Conservation (phyloP, 2,888 invertebrate genomes). For the Zootermopsis nevadensis region DNA sequence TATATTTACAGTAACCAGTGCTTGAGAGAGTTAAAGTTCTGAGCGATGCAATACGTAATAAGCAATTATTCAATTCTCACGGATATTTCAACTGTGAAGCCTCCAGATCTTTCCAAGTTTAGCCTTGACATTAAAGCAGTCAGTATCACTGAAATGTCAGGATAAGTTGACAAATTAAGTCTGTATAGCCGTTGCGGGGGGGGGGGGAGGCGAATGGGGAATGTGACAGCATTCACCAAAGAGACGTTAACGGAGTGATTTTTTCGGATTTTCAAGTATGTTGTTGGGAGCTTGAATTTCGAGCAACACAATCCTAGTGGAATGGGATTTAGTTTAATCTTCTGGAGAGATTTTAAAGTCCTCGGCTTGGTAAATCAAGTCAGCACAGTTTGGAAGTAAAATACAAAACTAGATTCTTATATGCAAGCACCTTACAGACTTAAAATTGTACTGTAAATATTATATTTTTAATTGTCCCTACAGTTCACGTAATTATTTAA, state of each 20-base stretch:
- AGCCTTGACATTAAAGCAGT: background rate
- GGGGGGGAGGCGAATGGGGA: background rate
- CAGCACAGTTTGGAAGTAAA: too few relatives aligned
- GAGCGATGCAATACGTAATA: background rate
- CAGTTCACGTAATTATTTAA: too few relatives aligned
- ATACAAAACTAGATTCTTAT: too few relatives aligned
- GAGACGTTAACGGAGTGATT: conserved; percentile 17
- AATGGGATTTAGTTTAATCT: background rate
- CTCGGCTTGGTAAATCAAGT: too few relatives aligned
- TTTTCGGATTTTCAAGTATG: conserved; percentile 21
- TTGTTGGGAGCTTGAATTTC: background rate
- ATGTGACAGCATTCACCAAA: background rate
- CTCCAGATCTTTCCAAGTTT: background rate
- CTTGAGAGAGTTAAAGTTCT: too few relatives aligned
- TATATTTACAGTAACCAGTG: too few relatives aligned
- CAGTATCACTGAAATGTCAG: background rate
- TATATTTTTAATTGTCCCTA: too few relatives aligned
- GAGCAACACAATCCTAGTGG: background rate
- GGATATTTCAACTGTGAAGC: background rate
- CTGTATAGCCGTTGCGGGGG: too few relatives aligned
- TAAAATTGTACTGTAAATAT: too few relatives aligned
- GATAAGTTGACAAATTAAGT: conserved; percentile 15
- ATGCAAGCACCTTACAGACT: too few relatives aligned
- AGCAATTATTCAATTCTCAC: background rate
- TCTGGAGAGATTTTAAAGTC: background rate